Evolutionary conservation across 1,140 invertebrate genomes (phyloP).

Genomic region (Neuroterus valhalla): DNA sequence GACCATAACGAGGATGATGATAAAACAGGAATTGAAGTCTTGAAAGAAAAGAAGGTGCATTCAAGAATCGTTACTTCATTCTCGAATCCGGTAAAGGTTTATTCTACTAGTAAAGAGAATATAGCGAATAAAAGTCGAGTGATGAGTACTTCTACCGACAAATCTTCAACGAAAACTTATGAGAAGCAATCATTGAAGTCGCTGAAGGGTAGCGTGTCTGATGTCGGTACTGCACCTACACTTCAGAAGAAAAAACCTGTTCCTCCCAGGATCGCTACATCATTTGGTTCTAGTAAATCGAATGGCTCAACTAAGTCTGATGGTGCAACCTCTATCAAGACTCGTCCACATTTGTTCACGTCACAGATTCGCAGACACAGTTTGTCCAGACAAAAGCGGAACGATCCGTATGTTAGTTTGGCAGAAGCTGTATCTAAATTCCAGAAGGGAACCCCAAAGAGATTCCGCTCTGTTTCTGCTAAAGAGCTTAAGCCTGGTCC

Average conservation of each 20-base stretch:
- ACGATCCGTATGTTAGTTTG: constrained; percentile 66
- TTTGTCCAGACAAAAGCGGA: constrained; percentile 41
- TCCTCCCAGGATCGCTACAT: constrained; percentile 37
- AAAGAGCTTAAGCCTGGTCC: constrained; percentile 54
- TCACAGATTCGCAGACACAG: constrained; percentile 52
- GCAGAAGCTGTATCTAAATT: constrained; percentile 72
- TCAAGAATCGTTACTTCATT: neutral
- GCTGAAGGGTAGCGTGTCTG: neutral
- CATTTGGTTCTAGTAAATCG: constrained; percentile 40
- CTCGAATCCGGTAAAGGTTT: too few species aligned
- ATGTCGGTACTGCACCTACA: neutral
- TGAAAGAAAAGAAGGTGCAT: constrained; percentile 29
- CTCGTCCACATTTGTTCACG: constrained; percentile 34
- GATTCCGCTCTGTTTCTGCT: constrained; percentile 62
- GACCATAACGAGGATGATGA: constrained; percentile 16
- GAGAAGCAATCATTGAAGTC: too few species aligned
- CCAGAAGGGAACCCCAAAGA: constrained; percentile 69
- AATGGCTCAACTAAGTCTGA: constrained; percentile 34
- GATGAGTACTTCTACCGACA: too few species aligned
- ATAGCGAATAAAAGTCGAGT: too few species aligned
- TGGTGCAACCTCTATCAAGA: constrained; percentile 20
- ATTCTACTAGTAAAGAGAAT: too few species aligned
- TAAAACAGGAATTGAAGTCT: neutral
- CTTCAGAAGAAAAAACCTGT: neutral
- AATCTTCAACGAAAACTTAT: too few species aligned